Evolutionary conservation across 2,888 invertebrate species (phyloP).

Genomic region (Thereva unica): DNA sequence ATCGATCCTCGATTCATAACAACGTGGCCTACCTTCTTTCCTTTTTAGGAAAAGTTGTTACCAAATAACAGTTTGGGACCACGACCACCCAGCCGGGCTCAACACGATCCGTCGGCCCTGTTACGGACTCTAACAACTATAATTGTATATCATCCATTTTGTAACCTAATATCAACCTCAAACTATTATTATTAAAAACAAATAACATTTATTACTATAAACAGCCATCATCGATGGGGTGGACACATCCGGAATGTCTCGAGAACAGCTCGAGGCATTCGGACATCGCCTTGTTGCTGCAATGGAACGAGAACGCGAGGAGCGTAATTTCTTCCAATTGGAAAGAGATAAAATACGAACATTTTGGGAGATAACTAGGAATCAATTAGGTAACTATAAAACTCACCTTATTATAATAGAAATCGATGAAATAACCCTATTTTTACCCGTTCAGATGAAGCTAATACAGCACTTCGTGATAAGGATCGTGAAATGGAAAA

Average conservation of each 20-base stretch:
- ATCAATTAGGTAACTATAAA: conserved; percentile 76
- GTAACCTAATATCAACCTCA: too few species aligned
- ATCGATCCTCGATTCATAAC: too few species aligned
- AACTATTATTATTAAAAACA: too few species aligned
- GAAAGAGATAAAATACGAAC: conserved; percentile 93
- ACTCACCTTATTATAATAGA: neutral
- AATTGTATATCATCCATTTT: too few species aligned
- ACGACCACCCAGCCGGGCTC: too few species aligned
- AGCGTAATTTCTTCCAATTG: conserved; percentile 92
- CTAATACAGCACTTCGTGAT: conserved; percentile 62
- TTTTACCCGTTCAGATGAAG: conserved; percentile 50
- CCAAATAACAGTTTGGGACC: too few species aligned
- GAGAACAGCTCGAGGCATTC: conserved; percentile 91
- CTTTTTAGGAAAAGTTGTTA: too few species aligned
- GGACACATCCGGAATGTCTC: conserved; percentile 87
- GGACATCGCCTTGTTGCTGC: conserved; percentile 84
- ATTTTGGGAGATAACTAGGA: conserved; percentile 94
- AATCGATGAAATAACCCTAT: neutral
- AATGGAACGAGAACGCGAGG: conserved; percentile 91
- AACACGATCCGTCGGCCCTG: too few species aligned
- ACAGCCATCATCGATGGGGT: conserved; percentile 82
- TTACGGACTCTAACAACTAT: too few species aligned
- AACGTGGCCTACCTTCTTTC: too few species aligned
- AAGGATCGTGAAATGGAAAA: conserved; percentile 89
- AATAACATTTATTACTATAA: neutral